phyloP scores from a whole-genome alignment of 2,888 invertebrate genomes.

The Tetheella fluctuosa region DNA sequence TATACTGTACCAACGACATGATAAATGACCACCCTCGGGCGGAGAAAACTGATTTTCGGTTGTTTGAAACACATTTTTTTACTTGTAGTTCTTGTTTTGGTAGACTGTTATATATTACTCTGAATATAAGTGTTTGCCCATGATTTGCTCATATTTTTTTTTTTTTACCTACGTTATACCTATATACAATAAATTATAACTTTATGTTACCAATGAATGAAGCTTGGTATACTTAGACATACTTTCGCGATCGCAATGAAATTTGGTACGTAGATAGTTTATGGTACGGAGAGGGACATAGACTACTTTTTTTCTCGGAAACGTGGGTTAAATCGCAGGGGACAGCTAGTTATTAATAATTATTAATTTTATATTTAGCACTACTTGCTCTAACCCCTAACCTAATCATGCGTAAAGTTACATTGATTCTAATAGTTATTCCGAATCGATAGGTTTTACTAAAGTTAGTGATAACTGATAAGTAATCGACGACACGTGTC shows the following conservation, averaged over 20 bases:
- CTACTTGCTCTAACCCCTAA: background rate
- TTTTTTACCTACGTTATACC: background rate
- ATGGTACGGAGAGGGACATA: no score
- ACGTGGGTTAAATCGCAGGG: no score
- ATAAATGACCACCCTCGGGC: conserved; percentile 43
- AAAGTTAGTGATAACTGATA: conserved; percentile 59
- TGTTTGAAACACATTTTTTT: conserved; percentile 23
- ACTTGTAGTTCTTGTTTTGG: conserved; percentile 14
- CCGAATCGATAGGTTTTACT: conserved; percentile 24
- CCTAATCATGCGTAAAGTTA: background rate
- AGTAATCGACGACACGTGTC: conserved; percentile 69
- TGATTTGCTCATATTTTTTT: background rate
- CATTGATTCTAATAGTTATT: background rate
- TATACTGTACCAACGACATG: conserved; percentile 41
- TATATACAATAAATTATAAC: no score
- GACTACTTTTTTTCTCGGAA: no score
- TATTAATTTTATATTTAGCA: background rate
- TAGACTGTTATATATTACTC: background rate
- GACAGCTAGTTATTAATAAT: no score
- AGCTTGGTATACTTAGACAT: no score
- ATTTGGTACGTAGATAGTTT: no score
- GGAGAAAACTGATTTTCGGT: conserved; percentile 34
- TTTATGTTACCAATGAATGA: no score
- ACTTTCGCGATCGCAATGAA: no score
- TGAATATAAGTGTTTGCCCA: background rate